These are phyloP conservation scores for Heteronetta atricapilla DNA, from an alignment of 2,113 vertebrate genomes.

Conservation along the genomic window DNA sequence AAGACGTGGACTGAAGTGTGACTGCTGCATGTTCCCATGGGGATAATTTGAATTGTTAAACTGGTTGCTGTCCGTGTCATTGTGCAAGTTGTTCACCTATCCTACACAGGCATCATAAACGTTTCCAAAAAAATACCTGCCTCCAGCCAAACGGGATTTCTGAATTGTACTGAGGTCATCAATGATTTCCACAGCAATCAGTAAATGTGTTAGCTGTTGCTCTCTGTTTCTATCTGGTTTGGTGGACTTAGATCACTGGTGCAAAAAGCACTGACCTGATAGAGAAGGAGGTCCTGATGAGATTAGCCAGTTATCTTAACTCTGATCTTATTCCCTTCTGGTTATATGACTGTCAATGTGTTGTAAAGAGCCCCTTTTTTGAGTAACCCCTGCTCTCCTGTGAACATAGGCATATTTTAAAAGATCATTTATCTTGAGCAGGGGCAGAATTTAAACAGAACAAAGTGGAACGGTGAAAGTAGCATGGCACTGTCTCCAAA, in stretches of 20 bases:
- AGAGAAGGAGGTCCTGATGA: not conserved
- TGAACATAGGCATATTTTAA: not conserved
- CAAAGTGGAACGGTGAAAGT: not conserved
- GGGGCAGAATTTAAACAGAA: not conserved
- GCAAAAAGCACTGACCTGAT: not conserved
- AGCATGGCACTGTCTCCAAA: not conserved
- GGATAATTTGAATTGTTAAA: not conserved
- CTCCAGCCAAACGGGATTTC: not conserved
- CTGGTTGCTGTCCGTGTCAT: not conserved
- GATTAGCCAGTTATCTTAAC: not conserved
- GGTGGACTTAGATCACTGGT: not conserved
- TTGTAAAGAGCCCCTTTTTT: not conserved
- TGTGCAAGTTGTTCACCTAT: not conserved
- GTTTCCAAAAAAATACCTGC: not conserved
- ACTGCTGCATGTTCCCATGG: not conserved
- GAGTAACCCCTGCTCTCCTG: not conserved
- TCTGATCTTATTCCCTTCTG: not conserved
- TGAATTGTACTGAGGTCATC: not conserved
- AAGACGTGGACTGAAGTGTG: not conserved
- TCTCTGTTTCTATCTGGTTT: not conserved
- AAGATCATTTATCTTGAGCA: not conserved
- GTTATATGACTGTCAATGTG: not conserved
- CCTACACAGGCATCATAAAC: not conserved
- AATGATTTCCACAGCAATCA: not conserved
- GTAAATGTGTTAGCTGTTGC: not conserved